Percentiles rank a stretch among this genome's conserved stretches.
Evolutionary conservation across 2,113 vertebrate species (phyloP).

Genomic region (Petrocephalus zakoni): DNA sequence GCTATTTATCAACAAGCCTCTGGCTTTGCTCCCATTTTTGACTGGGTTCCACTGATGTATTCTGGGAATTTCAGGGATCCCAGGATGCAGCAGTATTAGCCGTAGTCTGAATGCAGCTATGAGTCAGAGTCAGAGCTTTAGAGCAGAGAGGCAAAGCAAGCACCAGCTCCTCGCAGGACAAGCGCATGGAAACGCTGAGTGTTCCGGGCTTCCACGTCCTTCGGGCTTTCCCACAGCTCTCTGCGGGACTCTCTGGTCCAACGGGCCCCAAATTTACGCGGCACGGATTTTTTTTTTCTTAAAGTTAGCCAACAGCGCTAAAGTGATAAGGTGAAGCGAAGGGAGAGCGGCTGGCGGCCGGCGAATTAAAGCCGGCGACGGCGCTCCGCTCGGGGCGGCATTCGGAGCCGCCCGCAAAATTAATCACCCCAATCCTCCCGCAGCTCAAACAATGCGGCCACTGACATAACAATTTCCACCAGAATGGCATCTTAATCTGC

Average conservation of each 20-base stretch:
- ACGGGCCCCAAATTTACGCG: neutral
- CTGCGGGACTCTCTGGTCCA: neutral
- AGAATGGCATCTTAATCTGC: slow-evolving; percentile 69
- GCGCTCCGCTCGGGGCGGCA: neutral
- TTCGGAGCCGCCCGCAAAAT: slow-evolving; percentile 55
- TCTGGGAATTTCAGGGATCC: neutral
- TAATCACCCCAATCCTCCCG: slow-evolving; percentile 60
- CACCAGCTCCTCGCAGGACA: neutral
- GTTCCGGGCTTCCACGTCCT: neutral
- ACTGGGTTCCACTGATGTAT: neutral
- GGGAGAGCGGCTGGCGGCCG: neutral
- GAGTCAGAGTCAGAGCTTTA: no score
- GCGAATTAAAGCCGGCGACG: neutral
- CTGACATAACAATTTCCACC: slow-evolving; percentile 63
- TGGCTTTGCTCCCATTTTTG: neutral
- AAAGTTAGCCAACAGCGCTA: neutral
- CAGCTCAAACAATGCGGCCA: slow-evolving; percentile 60
- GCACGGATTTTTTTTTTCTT: neutral
- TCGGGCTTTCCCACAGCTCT: neutral
- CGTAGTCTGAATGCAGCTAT: neutral
- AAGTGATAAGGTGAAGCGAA: neutral
- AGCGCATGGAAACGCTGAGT: neutral
- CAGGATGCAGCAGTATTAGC: neutral
- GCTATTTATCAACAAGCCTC: neutral
- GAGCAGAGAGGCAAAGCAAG: neutral